These are phyloP conservation scores for Leptestheria dahalacensis DNA, from an alignment of 1,140 invertebrate genomes.

Conservation along the genomic window DNA sequence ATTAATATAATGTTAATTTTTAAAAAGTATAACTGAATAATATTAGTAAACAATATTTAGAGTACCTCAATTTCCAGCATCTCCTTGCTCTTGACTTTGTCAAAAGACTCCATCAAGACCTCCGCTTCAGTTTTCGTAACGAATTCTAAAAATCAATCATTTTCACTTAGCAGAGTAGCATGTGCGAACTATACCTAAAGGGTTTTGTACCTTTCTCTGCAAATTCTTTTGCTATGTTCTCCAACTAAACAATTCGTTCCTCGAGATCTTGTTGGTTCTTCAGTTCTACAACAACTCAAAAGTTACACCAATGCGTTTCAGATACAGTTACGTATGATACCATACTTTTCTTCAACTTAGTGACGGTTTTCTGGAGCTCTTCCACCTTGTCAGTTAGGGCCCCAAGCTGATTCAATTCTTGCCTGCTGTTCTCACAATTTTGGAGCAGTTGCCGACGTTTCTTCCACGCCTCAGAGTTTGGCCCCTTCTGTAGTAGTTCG, in stretches of 20 bases:
- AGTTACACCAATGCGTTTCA: not conserved
- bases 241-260: not conserved
- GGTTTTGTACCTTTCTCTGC: not conserved
- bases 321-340: not conserved
- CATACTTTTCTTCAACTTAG: not conserved
- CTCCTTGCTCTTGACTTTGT: not conserved
- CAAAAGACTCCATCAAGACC: not conserved
- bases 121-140: not conserved
- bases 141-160: not conserved
- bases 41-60: not conserved
- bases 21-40: not conserved
- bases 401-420: not conserved
- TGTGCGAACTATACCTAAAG: too few species aligned
- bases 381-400: not conserved
- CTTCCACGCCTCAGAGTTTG: not conserved
- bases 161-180: too few species aligned
- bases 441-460: not conserved
- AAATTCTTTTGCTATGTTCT: not conserved
- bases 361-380: not conserved
- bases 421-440: not conserved
- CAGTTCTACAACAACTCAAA: not conserved
- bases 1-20: not conserved
- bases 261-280: not conserved
- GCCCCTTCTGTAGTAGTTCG: not conserved
- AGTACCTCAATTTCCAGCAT: not conserved